A percentile compares a stretch with the other conserved stretches of the same genome.
Evolutionary conservation across 2,888 invertebrate genomes (phyloP).

Genomic region (Fabriciana adippe): DNA sequence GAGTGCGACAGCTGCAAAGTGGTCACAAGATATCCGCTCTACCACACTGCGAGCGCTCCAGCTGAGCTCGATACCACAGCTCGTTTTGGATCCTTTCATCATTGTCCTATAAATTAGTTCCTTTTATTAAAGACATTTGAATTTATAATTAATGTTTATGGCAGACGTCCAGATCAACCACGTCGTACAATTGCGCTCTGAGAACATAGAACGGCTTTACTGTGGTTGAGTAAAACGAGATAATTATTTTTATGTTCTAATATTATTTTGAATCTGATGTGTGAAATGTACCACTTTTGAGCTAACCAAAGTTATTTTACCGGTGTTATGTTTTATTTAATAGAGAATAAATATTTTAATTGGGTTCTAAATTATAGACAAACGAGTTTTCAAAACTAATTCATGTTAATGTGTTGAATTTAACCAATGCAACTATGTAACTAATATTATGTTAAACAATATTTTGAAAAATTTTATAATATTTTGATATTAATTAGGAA

Average conservation of each 20-base stretch:
- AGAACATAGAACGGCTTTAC: conserved; percentile 37
- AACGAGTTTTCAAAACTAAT: no score
- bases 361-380: no score
- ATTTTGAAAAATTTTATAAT: no score
- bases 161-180: conserved; percentile 38
- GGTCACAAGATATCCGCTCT: conserved; percentile 24
- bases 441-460: no score
- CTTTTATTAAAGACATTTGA: conserved; percentile 31
- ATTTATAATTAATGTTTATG: conserved; percentile 37
- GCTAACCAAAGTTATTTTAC: neutral
- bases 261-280: conserved; percentile 8
- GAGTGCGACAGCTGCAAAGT: conserved; percentile 10
- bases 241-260: conserved; percentile 31
- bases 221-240: conserved; percentile 35
- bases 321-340: no score
- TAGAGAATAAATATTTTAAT: no score
- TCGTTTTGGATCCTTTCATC: conserved; percentile 3
- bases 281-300: neutral
- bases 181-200: conserved; percentile 34
- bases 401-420: no score
- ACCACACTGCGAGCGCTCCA: neutral
- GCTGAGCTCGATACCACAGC: neutral
- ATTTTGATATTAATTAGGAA: no score
- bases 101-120: conserved; percentile 16
- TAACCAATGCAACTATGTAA: no score